Evolutionary conservation across 2,888 invertebrate species (phyloP).

Genomic region (Sarcophaga caerulescens): DNA sequence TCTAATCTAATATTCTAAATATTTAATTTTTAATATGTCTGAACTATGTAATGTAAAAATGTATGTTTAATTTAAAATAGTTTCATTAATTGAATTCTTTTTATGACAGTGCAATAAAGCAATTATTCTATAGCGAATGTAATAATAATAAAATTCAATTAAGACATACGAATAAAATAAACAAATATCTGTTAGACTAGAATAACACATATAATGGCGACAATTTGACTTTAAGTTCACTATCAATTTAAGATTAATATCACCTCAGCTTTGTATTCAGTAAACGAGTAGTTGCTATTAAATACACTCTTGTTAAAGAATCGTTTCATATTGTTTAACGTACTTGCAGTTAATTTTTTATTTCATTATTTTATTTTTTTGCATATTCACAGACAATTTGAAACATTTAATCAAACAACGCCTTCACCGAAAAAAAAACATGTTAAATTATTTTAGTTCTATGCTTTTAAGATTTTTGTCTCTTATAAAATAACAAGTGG

Average conservation of each 20-base stretch:
- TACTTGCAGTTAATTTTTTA: neutral
- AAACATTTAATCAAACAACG: slow-evolving; percentile 60
- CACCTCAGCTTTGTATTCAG: slow-evolving; percentile 16
- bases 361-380: slow-evolving; percentile 38
- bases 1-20: too few relatives aligned
- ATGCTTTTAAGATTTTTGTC: neutral
- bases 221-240: slow-evolving; percentile 62
- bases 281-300: slow-evolving; percentile 32
- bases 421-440: slow-evolving; percentile 54
- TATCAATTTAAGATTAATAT: slow-evolving; percentile 64
- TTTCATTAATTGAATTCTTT: slow-evolving; percentile 35
- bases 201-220: slow-evolving; percentile 30
- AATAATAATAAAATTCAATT: slow-evolving; percentile 44
- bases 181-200: neutral
- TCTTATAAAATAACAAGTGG: slow-evolving; percentile 18
- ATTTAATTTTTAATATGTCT: too few relatives aligned
- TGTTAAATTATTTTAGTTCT: slow-evolving; percentile 40
- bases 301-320: slow-evolving; percentile 10
- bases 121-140: neutral
- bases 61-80: too few relatives aligned
- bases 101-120: slow-evolving; percentile 45
- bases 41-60: too few relatives aligned
- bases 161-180: slow-evolving; percentile 41
- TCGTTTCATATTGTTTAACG: neutral
- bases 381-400: slow-evolving; percentile 33